Evolutionary conservation across 2,888 invertebrate genomes (phyloP).

Genomic region (Stenolophus ochropezus): DNA sequence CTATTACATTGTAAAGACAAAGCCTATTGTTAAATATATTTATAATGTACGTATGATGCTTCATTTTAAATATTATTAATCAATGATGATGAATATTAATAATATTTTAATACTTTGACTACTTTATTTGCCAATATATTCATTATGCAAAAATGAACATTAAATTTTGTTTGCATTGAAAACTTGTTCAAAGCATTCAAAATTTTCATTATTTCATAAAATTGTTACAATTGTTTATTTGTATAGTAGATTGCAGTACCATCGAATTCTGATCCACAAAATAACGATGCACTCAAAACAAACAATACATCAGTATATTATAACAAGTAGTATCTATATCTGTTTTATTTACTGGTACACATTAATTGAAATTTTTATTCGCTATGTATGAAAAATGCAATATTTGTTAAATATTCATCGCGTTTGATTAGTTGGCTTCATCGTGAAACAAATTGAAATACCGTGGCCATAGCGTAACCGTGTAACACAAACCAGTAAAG

Average conservation of each 20-base stretch:
- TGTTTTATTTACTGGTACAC: background rate
- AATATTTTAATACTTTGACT: too few relatives aligned
- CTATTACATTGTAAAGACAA: too few relatives aligned
- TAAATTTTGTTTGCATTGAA: too few relatives aligned
- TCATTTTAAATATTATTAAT: too few relatives aligned
- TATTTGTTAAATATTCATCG: background rate
- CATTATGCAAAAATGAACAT: too few relatives aligned
- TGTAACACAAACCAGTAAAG: slow-evolving; percentile 2
- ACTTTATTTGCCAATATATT: too few relatives aligned
- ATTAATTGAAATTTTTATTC: background rate
- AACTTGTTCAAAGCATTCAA: too few relatives aligned
- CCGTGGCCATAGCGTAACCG: background rate
- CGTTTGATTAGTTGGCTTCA: background rate
- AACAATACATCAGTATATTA: background rate
- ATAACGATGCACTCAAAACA: background rate
- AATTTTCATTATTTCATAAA: too few relatives aligned
- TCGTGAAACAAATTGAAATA: background rate
- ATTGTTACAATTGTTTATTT: too few relatives aligned
- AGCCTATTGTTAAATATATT: too few relatives aligned
- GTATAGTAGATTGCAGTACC: background rate
- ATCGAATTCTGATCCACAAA: background rate
- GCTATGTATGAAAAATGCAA: background rate
- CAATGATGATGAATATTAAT: too few relatives aligned
- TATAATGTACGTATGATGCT: too few relatives aligned
- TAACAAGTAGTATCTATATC: background rate